phyloP scores from a whole-genome alignment of 1,140 invertebrate genomes.

The Aphaenogaster floridana region DNA sequence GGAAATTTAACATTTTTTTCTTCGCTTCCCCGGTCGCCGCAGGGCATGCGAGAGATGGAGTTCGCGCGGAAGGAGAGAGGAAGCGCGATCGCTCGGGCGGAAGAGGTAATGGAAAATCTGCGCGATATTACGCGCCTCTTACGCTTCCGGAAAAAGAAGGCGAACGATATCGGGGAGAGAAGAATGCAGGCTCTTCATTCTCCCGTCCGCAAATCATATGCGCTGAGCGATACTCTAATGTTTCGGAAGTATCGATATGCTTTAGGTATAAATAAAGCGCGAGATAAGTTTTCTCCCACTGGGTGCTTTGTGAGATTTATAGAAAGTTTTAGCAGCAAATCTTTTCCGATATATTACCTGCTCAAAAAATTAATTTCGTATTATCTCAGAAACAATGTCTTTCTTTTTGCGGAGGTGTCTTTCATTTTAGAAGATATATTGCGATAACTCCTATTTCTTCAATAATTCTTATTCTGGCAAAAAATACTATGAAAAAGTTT shows the following conservation, averaged over 20 bases:
- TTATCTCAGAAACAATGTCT: background rate
- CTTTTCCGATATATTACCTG: background rate
- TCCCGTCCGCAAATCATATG: conserved; percentile 20
- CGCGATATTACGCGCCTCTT: conserved; percentile 47
- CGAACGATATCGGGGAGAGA: conserved; percentile 6
- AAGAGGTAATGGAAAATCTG: conserved; percentile 58
- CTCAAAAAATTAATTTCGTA: background rate
- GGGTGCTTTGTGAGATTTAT: background rate
- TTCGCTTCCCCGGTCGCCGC: background rate
- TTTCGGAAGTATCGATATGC: conserved; percentile 11
- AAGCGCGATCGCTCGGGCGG: conserved; percentile 1
- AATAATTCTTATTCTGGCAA: background rate
- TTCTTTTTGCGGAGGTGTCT: background rate
- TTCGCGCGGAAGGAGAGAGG: conserved; percentile 13
- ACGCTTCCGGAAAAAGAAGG: conserved; percentile 12
- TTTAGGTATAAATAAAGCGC: conserved; percentile 18
- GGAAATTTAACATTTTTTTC: conserved; percentile 42
- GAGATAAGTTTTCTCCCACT: background rate
- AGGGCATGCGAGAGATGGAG: conserved; percentile 26
- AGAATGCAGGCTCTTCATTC: conserved; percentile 24
- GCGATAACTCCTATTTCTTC: background rate
- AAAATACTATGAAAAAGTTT: conserved; percentile 7
- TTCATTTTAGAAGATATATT: background rate
- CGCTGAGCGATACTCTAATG: conserved; percentile 11
- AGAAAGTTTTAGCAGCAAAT: background rate